phyloP scores from a whole-genome alignment of 2,113 vertebrate genomes.

The Ctenomys sociabilis region DNA sequence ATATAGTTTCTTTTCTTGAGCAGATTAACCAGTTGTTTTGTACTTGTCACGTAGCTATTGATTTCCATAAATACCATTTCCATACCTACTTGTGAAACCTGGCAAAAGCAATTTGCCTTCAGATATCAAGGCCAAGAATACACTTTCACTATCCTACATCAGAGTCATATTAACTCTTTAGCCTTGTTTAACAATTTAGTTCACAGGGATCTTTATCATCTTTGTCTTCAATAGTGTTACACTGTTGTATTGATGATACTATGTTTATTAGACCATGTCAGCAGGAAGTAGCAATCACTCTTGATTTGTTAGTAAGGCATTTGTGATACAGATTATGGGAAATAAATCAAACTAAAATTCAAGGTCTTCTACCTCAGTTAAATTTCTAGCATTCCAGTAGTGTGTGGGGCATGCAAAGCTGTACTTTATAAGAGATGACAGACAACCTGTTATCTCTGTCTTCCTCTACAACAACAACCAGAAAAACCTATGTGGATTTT shows the following conservation, averaged over 20 bases:
- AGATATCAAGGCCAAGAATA: neutral
- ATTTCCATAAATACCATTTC: neutral
- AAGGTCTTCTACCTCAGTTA: neutral
- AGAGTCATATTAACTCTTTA: neutral
- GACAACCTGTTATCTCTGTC: neutral
- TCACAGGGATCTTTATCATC: neutral
- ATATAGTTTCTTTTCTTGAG: neutral
- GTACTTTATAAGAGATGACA: neutral
- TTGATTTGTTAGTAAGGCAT: neutral
- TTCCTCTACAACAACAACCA: neutral
- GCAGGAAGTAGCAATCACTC: neutral
- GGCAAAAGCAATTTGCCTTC: neutral
- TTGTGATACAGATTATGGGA: neutral
- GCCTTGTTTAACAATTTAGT: neutral
- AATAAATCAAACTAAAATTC: neutral
- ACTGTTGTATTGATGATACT: neutral
- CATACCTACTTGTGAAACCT: neutral
- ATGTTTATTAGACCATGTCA: neutral
- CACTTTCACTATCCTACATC: neutral
- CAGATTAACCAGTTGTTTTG: neutral
- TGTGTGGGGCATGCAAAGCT: neutral
- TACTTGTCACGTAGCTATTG: neutral
- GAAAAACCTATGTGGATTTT: neutral
- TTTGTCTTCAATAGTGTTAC: neutral
- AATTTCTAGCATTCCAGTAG: neutral